These are phyloP conservation scores for Melieria omissa DNA, from an alignment of 2,888 invertebrate genomes.

Conservation along the genomic window DNA sequence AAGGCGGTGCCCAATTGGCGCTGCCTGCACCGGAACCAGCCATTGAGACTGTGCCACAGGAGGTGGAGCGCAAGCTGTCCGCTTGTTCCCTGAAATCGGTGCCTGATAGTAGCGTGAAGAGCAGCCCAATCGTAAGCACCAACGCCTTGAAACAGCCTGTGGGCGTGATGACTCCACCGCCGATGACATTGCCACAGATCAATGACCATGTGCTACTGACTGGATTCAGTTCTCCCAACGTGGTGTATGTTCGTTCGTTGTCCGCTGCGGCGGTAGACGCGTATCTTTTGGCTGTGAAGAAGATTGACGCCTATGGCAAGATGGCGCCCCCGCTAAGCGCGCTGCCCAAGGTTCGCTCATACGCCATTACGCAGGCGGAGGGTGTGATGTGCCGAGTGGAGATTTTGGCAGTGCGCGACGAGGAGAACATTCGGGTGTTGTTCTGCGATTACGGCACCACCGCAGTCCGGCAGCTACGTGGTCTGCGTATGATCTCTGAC, in stretches of 20 bases:
- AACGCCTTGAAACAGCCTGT: not conserved
- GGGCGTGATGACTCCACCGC: too few relatives aligned
- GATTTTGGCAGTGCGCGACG: slow-evolving; percentile 32
- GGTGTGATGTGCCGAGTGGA: slow-evolving; percentile 43
- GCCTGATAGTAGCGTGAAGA: not conserved
- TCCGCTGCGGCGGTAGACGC: slow-evolving; percentile 28
- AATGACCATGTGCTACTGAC: slow-evolving; percentile 34
- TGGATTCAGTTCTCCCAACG: slow-evolving; percentile 42
- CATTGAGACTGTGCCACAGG: not conserved
- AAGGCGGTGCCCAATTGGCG: not conserved
- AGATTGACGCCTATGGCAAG: slow-evolving; percentile 40
- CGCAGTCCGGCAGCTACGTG: slow-evolving; percentile 36
- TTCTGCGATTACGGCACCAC: slow-evolving; percentile 44
- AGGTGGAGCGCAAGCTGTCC: too few relatives aligned
- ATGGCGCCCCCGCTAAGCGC: slow-evolving; percentile 31
- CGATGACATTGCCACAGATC: slow-evolving; percentile 32
- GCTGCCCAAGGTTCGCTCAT: slow-evolving; percentile 37
- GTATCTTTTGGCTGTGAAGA: slow-evolving; percentile 29
- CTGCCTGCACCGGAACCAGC: not conserved
- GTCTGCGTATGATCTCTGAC: slow-evolving; percentile 42
- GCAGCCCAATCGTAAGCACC: not conserved
- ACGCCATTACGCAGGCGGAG: slow-evolving; percentile 41
- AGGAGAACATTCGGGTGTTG: slow-evolving; percentile 38
- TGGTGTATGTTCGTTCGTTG: slow-evolving; percentile 37
- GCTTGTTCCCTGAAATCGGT: too few relatives aligned